A percentile compares a stretch with the other conserved stretches of the same genome.
Conservation (phyloP, 1,140 invertebrate genomes). For the Physella acuta region DNA sequence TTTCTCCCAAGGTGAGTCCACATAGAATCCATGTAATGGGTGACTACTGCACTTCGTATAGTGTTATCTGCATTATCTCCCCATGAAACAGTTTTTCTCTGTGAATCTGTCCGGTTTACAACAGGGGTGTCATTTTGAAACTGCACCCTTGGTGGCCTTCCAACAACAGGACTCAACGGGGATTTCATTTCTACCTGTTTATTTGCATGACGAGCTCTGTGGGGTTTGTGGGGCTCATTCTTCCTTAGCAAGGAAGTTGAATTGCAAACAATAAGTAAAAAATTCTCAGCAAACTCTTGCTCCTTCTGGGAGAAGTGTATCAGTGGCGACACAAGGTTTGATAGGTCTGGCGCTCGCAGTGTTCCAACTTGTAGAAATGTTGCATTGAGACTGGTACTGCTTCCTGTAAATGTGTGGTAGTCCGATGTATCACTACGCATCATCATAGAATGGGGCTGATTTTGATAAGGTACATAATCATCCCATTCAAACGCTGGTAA, state of each 20-base stretch:
- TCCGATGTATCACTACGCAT: constrained; percentile 46
- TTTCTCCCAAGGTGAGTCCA: constrained; percentile 53
- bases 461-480: constrained; percentile 34
- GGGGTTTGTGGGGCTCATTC: constrained; percentile 34
- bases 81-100: constrained; percentile 56
- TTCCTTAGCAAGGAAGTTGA: constrained; percentile 54
- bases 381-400: constrained; percentile 46
- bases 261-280: constrained; percentile 57
- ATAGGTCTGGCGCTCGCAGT: constrained; percentile 47
- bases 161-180: constrained; percentile 31
- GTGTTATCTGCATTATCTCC: constrained; percentile 54
- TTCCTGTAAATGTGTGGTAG: constrained; percentile 49
- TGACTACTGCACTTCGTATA: constrained; percentile 46
- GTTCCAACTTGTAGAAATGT: constrained; percentile 46
- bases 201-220: constrained; percentile 7
- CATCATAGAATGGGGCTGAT: constrained; percentile 18
- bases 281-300: constrained; percentile 55
- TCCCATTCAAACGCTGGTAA: constrained; percentile 48
- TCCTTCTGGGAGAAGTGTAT: constrained; percentile 51
- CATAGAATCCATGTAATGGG: constrained; percentile 51
- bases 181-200: constrained; percentile 22
- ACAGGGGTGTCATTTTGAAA: constrained; percentile 43
- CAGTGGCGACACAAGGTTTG: constrained; percentile 46
- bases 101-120: constrained; percentile 45
- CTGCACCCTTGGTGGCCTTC: constrained; percentile 38